Conservation (phyloP, 1,140 invertebrate genomes). For the Tetragonula clypearis region DNA sequence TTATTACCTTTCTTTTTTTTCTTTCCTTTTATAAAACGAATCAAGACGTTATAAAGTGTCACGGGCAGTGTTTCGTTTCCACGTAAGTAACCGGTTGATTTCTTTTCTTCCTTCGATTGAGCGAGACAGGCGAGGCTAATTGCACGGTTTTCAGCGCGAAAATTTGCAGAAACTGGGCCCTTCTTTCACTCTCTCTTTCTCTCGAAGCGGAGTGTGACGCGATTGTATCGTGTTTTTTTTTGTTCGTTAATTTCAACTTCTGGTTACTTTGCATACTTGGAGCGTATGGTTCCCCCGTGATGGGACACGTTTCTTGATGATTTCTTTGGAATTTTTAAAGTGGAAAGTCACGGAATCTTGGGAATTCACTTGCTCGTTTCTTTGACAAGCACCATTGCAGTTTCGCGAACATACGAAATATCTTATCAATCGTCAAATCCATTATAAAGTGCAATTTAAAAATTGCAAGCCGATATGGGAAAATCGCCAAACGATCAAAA, state of each 20-base stretch:
- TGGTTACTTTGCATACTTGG: background rate
- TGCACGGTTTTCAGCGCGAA: background rate
- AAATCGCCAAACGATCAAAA: too few relatives aligned
- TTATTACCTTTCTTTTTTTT: background rate
- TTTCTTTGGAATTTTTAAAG: too few relatives aligned
- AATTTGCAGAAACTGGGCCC: background rate
- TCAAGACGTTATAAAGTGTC: background rate
- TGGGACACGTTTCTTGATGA: background rate
- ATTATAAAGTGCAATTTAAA: too few relatives aligned
- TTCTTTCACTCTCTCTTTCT: background rate
- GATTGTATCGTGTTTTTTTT: background rate
- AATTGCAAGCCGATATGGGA: too few relatives aligned
- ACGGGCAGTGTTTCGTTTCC: background rate
- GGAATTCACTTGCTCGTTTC: too few relatives aligned
- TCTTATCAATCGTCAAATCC: too few relatives aligned
- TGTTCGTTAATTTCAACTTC: background rate
- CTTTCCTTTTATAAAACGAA: background rate
- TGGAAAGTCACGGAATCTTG: too few relatives aligned
- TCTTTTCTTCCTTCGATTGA: background rate
- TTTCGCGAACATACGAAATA: too few relatives aligned
- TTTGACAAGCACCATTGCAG: too few relatives aligned
- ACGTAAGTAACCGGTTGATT: background rate
- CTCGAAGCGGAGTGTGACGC: background rate
- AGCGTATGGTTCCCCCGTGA: background rate
- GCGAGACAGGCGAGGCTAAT: background rate